Evolutionary conservation across 1,140 invertebrate species (phyloP).

Genomic region (Belonocnema kinseyi): DNA sequence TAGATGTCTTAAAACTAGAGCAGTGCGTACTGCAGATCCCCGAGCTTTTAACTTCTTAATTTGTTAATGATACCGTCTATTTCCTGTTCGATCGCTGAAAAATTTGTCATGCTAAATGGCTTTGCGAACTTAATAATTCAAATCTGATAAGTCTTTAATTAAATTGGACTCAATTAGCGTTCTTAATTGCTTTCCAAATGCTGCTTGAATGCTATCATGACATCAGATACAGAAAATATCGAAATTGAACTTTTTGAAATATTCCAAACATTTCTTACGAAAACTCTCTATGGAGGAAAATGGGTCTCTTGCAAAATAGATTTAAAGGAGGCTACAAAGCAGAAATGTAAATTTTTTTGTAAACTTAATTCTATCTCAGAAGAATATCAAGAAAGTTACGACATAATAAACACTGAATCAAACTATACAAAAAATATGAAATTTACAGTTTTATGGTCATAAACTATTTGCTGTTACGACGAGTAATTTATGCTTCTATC

Average conservation of each 20-base stretch:
- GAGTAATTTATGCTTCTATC: slow-evolving; percentile 23
- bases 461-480: slow-evolving; percentile 18
- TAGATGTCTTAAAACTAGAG: slow-evolving; percentile 6
- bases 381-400: not conserved
- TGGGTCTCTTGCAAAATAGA: no score
- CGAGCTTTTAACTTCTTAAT: not conserved
- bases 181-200: no score
- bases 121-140: not conserved
- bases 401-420: slow-evolving; percentile 2
- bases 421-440: not conserved
- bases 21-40: slow-evolving; percentile 3
- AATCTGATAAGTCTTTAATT: no score
- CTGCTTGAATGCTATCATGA: no score
- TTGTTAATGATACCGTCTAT: not conserved
- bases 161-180: no score
- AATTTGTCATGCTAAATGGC: not conserved
- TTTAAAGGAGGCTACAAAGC: no score
- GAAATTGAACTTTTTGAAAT: no score
- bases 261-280: no score
- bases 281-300: no score
- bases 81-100: not conserved
- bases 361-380: not conserved
- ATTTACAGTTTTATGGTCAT: slow-evolving; percentile 4
- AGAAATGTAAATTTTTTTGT: not conserved
- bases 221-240: no score